Percentiles rank a stretch among this genome's conserved stretches.
These are phyloP conservation scores for Sarcophaga peregrina DNA, from an alignment of 1,140 invertebrate genomes.

Conservation along the genomic window DNA sequence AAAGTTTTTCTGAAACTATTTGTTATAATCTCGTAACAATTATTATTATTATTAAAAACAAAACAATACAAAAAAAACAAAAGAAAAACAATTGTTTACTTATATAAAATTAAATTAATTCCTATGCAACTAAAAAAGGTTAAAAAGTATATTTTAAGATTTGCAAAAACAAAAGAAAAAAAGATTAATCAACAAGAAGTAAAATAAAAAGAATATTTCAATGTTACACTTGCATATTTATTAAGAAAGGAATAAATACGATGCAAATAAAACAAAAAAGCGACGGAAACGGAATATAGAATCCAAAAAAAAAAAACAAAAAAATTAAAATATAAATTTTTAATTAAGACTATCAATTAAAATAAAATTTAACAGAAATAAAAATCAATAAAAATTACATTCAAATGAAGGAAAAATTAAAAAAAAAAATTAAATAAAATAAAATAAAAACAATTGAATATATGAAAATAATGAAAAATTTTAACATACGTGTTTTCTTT, in stretches of 20 bases:
- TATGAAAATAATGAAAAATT: neutral
- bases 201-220: constrained; percentile 30
- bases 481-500: neutral
- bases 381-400: constrained; percentile 17
- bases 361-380: neutral
- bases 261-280: no score
- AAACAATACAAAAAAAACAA: neutral
- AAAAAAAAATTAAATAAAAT: neutral
- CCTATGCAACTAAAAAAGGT: constrained; percentile 13
- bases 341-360: constrained; percentile 27
- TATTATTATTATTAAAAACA: neutral
- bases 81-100: neutral
- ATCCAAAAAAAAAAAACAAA: neutral
- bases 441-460: no score
- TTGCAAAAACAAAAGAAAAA: neutral
- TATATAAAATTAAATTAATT: neutral
- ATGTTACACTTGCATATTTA: constrained; percentile 38
- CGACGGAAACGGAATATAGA: neutral
- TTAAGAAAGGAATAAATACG: neutral
- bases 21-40: neutral
- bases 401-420: constrained; percentile 1
- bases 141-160: constrained; percentile 18
- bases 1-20: neutral
- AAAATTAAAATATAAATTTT: constrained; percentile 2
- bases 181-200: neutral